Evolutionary conservation across 2,113 vertebrate genomes (phyloP), one percentile per base, ranked within the genome.

Genomic region (Nycticebus coucang): DNA sequence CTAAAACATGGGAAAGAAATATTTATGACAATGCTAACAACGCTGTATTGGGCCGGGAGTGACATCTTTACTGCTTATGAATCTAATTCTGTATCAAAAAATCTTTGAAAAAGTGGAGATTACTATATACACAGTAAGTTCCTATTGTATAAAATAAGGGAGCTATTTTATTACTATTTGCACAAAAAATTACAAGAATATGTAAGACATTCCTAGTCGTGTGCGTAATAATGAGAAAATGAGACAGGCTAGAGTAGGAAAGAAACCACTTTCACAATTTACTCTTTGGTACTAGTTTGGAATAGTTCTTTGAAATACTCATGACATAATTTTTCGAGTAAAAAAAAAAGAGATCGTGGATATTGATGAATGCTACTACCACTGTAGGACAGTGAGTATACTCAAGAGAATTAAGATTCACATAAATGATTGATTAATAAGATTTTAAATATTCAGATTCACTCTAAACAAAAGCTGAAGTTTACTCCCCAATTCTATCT

Each of bases 381-480:
- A 55, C 28, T 21, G 45, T 14, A 91, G 7, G 21, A 81, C 9
- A 86, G 12, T 86, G 45, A 92, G 26, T 86, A 83, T 13, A 91
- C 22, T 80, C 57, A 89, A 91, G 8, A 86, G 33, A 79, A 89
- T 59, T 82, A 71, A 87, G 74, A 86, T 66, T 95, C 64, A 96
- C 37, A 84, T 53, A 96, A 87, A 97, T 72, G 33, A 94, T 35
- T 85, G 33, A 94, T 45, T 85, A 77, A 53, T 68, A 78, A 35
- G 90, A 28, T 88, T 87, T 97, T 86, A 95, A 91, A 78, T 89
- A 89, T 57, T 53, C 75, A 88, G 24, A 82, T 68, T 91, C 26
- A 97, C 19, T 92, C 30, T 68, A 94, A 94, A 89, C 89, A 89
- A 93, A 96, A 95, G 92, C 28, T 86, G 26, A 57, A 37, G 45